These are phyloP conservation scores for Leptodactylus fuscus DNA, from an alignment of 2,113 vertebrate genomes.

Conservation along the genomic window DNA sequence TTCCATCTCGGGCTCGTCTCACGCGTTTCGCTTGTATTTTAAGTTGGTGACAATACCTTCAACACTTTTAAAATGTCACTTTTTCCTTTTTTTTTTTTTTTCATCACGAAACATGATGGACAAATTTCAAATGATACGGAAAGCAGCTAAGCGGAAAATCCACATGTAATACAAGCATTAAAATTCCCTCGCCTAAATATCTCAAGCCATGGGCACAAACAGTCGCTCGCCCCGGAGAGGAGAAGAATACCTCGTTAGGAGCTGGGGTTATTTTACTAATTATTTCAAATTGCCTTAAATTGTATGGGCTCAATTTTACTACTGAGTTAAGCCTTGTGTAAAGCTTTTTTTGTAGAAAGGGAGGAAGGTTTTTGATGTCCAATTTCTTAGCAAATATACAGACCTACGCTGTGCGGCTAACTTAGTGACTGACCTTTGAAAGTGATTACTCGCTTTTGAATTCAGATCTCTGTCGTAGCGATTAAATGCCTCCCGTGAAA, in stretches of 20 bases:
- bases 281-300: conserved; percentile 56
- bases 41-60: conserved; percentile 41
- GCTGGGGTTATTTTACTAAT: conserved; percentile 51
- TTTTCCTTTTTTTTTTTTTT: conserved; percentile 23
- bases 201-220: conserved; percentile 7
- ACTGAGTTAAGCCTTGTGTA: conserved; percentile 57
- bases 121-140: conserved; percentile 50
- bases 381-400: conserved; percentile 63
- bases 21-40: conserved; percentile 21
- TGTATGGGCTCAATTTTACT: conserved; percentile 55
- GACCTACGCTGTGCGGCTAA: conserved; percentile 61
- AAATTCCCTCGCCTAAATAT: conserved; percentile 40
- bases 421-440: conserved; percentile 60
- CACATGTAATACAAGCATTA: conserved; percentile 42
- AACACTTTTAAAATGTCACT: conserved; percentile 53
- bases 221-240: conserved; percentile 21
- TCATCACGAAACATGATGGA: conserved; percentile 46
- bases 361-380: conserved; percentile 55
- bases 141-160: conserved; percentile 37
- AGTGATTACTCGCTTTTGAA: conserved; percentile 67
- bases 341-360: conserved; percentile 30
- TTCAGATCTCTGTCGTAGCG: conserved; percentile 65
- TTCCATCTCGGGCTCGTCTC: conserved; percentile 34
- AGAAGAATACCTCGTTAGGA: conserved; percentile 56
- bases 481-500: conserved; percentile 68